These are phyloP conservation scores for Cyclophora punctaria DNA, from an alignment of 2,888 invertebrate genomes.

Conservation along the genomic window DNA sequence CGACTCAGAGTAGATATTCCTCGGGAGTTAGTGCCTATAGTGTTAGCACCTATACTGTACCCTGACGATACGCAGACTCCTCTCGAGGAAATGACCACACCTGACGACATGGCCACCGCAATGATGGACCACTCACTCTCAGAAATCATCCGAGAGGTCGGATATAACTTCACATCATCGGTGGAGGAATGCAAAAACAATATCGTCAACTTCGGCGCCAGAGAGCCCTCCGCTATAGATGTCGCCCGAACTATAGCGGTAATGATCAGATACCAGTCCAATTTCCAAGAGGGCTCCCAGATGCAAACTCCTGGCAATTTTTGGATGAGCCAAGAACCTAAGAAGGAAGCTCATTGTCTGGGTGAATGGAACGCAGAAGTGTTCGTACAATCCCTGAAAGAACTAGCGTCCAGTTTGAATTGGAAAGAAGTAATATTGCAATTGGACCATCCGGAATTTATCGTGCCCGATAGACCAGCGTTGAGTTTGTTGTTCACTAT, in stretches of 20 bases:
- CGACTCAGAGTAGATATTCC: slow-evolving; percentile 91
- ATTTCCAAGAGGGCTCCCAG: slow-evolving; percentile 79
- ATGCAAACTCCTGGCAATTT: slow-evolving; percentile 80
- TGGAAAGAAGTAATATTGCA: slow-evolving; percentile 96
- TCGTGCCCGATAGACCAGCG: slow-evolving; percentile 90
- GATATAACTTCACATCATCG: slow-evolving; percentile 89
- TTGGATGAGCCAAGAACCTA: slow-evolving; percentile 75
- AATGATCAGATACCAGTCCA: slow-evolving; percentile 88
- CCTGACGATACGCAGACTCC: slow-evolving; percentile 82
- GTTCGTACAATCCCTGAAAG: slow-evolving; percentile 93
- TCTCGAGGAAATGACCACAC: slow-evolving; percentile 77
- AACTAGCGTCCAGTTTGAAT: slow-evolving; percentile 87
- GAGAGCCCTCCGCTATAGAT: slow-evolving; percentile 87
- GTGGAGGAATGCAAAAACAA: slow-evolving; percentile 92
- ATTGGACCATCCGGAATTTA: slow-evolving; percentile 92
- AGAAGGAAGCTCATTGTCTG: slow-evolving; percentile 71
- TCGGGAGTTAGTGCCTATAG: slow-evolving; percentile 89
- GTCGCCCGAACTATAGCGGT: slow-evolving; percentile 90
- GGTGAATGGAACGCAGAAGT: slow-evolving; percentile 94
- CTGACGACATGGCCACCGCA: slow-evolving; percentile 75
- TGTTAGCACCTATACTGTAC: slow-evolving; percentile 91
- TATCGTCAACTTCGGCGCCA: slow-evolving; percentile 85
- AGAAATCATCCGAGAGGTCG: slow-evolving; percentile 93
- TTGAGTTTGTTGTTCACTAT: slow-evolving; percentile 88
- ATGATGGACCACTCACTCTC: slow-evolving; percentile 86